These are phyloP conservation scores for Rhodeus uyekii DNA, from an alignment of 2,797 vertebrate species.

Conservation along the genomic window DNA sequence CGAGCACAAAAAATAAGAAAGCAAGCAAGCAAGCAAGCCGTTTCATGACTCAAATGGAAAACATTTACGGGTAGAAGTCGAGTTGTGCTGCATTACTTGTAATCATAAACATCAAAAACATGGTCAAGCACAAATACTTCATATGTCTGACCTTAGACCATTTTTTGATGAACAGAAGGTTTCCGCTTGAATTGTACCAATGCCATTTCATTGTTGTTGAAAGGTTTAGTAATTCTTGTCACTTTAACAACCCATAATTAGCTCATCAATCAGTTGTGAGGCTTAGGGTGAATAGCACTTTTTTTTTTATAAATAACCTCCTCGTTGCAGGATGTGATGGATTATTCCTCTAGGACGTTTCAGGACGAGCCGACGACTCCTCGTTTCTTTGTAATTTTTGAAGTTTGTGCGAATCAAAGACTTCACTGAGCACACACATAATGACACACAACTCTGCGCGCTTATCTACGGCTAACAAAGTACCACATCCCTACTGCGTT, in stretches of 20 bases:
- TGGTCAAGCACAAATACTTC: conserved; percentile 48
- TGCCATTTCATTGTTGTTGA: background rate
- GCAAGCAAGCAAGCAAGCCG: background rate
- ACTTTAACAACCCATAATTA: conserved; percentile 36
- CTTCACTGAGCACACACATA: conserved; percentile 16
- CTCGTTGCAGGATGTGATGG: conserved; percentile 28
- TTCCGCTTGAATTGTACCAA: background rate
- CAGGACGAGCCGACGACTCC: conserved; percentile 12
- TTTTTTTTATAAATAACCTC: conserved; percentile 7
- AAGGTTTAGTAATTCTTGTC: conserved; percentile 2
- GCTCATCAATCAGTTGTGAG: conserved; percentile 27
- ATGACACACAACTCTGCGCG: background rate
- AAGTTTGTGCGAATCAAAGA: conserved; percentile 30
- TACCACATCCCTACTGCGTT: conserved; percentile 24
- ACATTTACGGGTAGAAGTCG: conserved; percentile 42
- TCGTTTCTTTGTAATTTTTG: conserved; percentile 23
- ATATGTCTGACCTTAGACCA: conserved; percentile 27
- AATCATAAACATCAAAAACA: conserved; percentile 5
- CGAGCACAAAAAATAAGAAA: conserved; percentile 1
- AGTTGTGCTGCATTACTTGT: conserved; percentile 44
- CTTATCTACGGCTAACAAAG: conserved; percentile 33
- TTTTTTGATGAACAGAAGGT: background rate
- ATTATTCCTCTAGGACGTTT: conserved; percentile 25
- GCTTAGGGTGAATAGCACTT: conserved; percentile 15
- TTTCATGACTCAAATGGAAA: conserved; percentile 6